A percentile compares a stretch with the other conserved stretches of the same genome.
These are phyloP conservation scores for Coenonympha glycerion DNA, from an alignment of 2,888 invertebrate species.

Conservation along the genomic window DNA sequence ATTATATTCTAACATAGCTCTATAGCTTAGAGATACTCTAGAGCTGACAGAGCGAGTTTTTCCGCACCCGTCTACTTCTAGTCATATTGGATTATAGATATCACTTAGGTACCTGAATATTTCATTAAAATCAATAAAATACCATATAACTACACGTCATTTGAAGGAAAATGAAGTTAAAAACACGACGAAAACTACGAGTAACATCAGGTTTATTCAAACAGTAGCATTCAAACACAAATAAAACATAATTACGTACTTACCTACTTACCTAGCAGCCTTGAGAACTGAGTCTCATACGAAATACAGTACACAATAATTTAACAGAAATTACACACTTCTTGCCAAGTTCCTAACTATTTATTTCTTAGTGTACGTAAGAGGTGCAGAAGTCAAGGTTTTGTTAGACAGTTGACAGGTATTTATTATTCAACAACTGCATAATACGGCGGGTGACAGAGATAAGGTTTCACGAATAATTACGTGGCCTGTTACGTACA, in stretches of 20 bases:
- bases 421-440: slow-evolving; percentile 2
- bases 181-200: not conserved
- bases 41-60: too few relatives aligned
- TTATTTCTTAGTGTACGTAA: slow-evolving; percentile 1
- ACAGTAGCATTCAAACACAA: not conserved
- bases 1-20: too few relatives aligned
- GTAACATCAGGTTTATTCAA: not conserved
- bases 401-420: not conserved
- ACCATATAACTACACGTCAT: too few relatives aligned
- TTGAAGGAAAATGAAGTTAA: too few relatives aligned
- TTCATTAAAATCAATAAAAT: too few relatives aligned
- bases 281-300: not conserved
- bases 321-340: not conserved
- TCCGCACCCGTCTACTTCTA: too few relatives aligned
- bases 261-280: too few relatives aligned
- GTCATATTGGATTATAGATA: too few relatives aligned
- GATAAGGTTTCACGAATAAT: slow-evolving; percentile 8
- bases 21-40: too few relatives aligned
- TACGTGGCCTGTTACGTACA: slow-evolving; percentile 2
- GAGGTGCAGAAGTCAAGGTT: slow-evolving; percentile 17
- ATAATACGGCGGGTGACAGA: slow-evolving; percentile 5
- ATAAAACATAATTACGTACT: slow-evolving; percentile 1
- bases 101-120: too few relatives aligned
- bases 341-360: not conserved
- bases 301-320: not conserved